Conservation (phyloP, 1,140 invertebrate genomes). For the Drosophila nebulosa region DNA sequence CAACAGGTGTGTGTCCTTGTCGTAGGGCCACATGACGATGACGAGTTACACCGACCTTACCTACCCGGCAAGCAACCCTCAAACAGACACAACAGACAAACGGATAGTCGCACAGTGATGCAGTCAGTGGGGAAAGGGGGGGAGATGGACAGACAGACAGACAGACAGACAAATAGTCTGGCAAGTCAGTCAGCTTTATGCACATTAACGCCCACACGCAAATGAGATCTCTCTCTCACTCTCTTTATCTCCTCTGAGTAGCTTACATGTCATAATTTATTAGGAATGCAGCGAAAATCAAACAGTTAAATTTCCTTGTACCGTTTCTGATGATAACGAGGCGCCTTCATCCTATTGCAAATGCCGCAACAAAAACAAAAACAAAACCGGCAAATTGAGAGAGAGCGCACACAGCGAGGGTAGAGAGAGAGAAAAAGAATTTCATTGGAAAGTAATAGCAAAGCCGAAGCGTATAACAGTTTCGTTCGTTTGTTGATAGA, state of each 20-base stretch:
- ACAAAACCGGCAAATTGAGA: constrained; percentile 33
- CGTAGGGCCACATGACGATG: constrained; percentile 22
- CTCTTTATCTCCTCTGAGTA: not conserved
- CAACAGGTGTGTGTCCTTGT: constrained; percentile 67
- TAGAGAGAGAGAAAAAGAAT: not conserved
- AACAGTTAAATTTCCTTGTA: constrained; percentile 40
- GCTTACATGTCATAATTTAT: constrained; percentile 49
- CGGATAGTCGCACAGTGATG: not conserved
- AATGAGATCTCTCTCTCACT: not conserved
- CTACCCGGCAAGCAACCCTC: not conserved
- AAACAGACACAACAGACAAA: not conserved
- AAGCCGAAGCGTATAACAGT: not conserved
- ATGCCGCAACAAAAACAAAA: constrained; percentile 31
- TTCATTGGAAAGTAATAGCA: not conserved
- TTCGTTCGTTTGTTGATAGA: too few species aligned
- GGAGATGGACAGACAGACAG: not conserved
- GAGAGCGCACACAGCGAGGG: not conserved
- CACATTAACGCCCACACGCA: constrained; percentile 9
- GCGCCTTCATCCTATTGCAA: constrained; percentile 2
- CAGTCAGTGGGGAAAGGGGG: not conserved
- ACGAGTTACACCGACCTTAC: not conserved
- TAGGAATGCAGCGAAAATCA: constrained; percentile 34
- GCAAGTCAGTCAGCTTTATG: constrained; percentile 1
- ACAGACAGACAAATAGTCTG: not conserved
- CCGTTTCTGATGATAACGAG: constrained; percentile 7